Evolutionary conservation across 2,113 vertebrate genomes (phyloP), one percentile per base, ranked within the genome.

Genomic region (Raja brachyura): DNA sequence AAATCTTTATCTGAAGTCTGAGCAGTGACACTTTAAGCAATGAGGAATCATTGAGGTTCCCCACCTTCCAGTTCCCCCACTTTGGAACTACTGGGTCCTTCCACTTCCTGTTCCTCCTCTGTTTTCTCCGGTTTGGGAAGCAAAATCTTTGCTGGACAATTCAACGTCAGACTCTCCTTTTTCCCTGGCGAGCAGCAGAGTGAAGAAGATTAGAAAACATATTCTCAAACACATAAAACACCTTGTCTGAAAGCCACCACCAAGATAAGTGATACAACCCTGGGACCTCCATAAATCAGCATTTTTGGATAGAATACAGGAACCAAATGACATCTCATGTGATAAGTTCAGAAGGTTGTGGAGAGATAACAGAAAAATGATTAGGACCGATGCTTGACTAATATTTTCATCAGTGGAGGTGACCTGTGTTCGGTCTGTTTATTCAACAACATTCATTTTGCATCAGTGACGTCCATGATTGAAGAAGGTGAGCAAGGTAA

Each of bases 121-220:
- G 93, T 61, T 0, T 59, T 93, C 85, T 95, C 93, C 77, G 14
- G 93, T 33, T 25, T 94, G 93, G 94, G 94, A 9, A 93, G 95
- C 93, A 83, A 94, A 0, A 93, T 56, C 95, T 96, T 97, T 93
- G 94, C 75, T 5, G 95, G 93, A 10, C 93, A 93, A 59, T 86
- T 96, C 28, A 94, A 77, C 20, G 48, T 93, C 94, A 11, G 93
- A 83, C 94, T 94, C 0, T 79, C 94, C 93, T 96, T 93, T 85
- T 94, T 59, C 61, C 94, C 97, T 98, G 93, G 5, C 90, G 7
- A 31, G n/a, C 22, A 56, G 5, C 22, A 83, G 39, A 74, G 33
- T 74, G 25, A 48, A 63, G 81, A 73, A 13, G 61, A 48, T 74
- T 33, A 54, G 25, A 1, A 22, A 28, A 5, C 0, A 48, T 73